Conservation (phyloP, 2,113 vertebrate species). For the Catharus fuscescens region DNA sequence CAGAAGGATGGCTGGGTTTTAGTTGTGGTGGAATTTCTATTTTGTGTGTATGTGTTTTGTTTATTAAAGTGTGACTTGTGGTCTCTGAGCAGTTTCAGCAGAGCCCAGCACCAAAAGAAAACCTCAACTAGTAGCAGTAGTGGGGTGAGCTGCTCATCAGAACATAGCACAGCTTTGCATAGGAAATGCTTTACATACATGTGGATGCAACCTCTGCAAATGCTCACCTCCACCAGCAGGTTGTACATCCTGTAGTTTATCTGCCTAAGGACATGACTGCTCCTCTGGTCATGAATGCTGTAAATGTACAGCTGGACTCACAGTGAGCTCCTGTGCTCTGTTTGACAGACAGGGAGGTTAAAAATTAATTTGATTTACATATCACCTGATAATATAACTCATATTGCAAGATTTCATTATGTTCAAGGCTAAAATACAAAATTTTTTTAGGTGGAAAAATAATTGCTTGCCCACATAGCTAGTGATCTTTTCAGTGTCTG, state of each 20-base stretch:
- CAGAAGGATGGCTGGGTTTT: background rate
- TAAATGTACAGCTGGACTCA: background rate
- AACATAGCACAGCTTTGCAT: background rate
- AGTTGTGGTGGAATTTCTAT: constrained; percentile 1
- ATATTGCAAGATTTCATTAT: background rate
- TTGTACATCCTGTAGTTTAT: background rate
- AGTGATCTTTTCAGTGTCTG: background rate
- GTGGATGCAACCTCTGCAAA: background rate
- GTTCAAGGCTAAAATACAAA: background rate
- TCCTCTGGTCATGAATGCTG: background rate
- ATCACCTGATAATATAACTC: background rate
- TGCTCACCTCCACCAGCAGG: background rate
- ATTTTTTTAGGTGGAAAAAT: background rate
- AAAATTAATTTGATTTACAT: background rate
- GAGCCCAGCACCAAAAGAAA: background rate
- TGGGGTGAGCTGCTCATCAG: background rate
- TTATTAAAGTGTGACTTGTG: constrained; percentile 5
- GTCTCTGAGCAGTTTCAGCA: constrained; percentile 18
- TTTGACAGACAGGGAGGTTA: background rate
- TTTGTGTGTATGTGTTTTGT: background rate
- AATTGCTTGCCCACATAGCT: background rate
- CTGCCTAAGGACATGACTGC: background rate
- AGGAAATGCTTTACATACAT: background rate
- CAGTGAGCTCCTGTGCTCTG: background rate
- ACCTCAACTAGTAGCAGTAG: background rate